Evolutionary conservation across 2,113 vertebrate genomes (phyloP).

Genomic region (Colius striatus): DNA sequence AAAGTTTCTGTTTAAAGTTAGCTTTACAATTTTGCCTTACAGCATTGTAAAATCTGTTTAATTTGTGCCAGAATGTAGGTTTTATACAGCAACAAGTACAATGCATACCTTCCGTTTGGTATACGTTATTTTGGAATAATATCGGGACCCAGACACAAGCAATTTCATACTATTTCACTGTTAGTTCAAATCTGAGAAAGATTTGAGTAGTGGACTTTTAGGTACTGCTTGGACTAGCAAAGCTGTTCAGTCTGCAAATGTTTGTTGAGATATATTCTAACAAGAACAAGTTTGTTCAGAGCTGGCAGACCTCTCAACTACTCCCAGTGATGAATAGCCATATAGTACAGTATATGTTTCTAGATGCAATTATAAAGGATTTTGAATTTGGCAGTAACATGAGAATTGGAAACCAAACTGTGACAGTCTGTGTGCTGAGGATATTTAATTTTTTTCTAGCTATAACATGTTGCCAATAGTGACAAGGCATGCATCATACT

Average conservation of each 20-base stretch:
- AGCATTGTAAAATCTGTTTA: neutral
- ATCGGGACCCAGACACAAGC: neutral
- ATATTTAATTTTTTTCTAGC: conserved; percentile 9
- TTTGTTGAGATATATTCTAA: conserved; percentile 9
- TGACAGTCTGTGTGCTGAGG: neutral
- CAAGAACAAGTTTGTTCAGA: neutral
- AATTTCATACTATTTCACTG: neutral
- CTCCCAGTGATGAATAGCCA: neutral
- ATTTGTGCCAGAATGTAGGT: neutral
- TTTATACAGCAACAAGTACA: neutral
- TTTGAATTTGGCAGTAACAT: neutral
- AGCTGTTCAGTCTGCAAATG: neutral
- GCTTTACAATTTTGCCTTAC: neutral
- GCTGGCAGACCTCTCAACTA: neutral
- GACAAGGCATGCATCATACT: conserved; percentile 21
- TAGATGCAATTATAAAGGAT: neutral
- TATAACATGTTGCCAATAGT: neutral
- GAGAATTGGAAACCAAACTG: neutral
- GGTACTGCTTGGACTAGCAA: neutral
- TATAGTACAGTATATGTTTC: neutral
- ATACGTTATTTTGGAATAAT: neutral
- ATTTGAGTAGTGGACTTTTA: neutral
- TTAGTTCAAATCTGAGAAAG: neutral
- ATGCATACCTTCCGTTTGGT: neutral
- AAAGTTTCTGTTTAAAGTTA: neutral